These are phyloP conservation scores for Anoplolepis gracilipes DNA, from an alignment of 1,140 invertebrate species.

Conservation along the genomic window DNA sequence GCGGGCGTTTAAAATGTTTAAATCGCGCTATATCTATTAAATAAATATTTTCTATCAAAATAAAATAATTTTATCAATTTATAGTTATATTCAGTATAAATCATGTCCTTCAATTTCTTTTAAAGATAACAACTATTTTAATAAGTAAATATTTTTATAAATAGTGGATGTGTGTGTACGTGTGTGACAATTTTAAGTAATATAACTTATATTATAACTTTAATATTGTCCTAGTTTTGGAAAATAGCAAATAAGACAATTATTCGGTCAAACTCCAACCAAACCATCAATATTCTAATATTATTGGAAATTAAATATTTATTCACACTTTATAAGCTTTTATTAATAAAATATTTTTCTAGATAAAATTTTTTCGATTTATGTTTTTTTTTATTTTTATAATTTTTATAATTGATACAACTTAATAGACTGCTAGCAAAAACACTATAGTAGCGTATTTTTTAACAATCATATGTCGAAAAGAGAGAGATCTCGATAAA, in stretches of 20 bases:
- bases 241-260: not conserved
- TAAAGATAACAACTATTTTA: not conserved
- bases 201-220: too few species aligned
- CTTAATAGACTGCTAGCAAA: too few species aligned
- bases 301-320: not conserved
- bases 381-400: not conserved
- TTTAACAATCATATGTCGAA: too few species aligned
- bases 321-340: not conserved
- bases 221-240: not conserved
- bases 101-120: not conserved
- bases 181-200: not conserved
- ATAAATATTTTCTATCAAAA: constrained; percentile 21
- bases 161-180: too few species aligned
- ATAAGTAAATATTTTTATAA: not conserved
- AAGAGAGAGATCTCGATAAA: not conserved
- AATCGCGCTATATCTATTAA: constrained; percentile 12
- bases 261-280: not conserved
- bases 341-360: not conserved
- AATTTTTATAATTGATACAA: too few species aligned
- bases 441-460: too few species aligned
- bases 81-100: not conserved
- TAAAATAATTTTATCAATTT: not conserved
- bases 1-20: too few species aligned
- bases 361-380: not conserved
- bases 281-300: not conserved